phyloP scores from a whole-genome alignment of 2,797 vertebrate genomes.

The Sebastes aleutianus region DNA sequence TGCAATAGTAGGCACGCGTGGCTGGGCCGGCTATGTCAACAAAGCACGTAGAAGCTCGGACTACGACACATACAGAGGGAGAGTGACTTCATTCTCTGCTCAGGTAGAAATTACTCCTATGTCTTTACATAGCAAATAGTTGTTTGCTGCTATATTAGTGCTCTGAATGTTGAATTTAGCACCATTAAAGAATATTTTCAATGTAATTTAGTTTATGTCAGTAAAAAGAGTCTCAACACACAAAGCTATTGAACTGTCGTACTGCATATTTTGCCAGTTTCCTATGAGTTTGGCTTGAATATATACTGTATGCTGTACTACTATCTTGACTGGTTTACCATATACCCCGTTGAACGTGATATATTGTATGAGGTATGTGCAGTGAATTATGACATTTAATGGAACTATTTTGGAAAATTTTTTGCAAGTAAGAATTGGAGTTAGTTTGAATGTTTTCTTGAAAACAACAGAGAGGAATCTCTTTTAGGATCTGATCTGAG shows the following conservation, averaged over 20 bases:
- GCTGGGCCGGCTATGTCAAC: too few species aligned
- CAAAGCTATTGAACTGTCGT: background rate
- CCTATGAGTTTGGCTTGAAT: background rate
- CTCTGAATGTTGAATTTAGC: background rate
- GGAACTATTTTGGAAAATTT: background rate
- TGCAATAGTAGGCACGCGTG: too few species aligned
- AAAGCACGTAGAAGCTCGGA: too few species aligned
- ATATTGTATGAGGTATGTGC: background rate
- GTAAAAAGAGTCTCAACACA: background rate
- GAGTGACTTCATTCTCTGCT: too few species aligned
- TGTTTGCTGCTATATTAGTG: too few species aligned
- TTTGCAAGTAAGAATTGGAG: too few species aligned
- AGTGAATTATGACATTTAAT: background rate
- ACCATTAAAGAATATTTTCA: background rate
- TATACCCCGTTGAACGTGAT: background rate
- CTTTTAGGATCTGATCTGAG: background rate
- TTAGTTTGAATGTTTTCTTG: background rate
- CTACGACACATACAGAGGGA: too few species aligned
- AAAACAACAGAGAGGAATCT: background rate
- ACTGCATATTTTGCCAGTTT: background rate
- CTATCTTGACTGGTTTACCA: background rate
- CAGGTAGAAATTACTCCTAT: too few species aligned
- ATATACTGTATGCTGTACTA: background rate
- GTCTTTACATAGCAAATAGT: too few species aligned
- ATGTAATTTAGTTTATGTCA: background rate